These are phyloP conservation scores for Oncorhynchus mykiss DNA, from an alignment of 2,113 vertebrate genomes.

Conservation along the genomic window DNA sequence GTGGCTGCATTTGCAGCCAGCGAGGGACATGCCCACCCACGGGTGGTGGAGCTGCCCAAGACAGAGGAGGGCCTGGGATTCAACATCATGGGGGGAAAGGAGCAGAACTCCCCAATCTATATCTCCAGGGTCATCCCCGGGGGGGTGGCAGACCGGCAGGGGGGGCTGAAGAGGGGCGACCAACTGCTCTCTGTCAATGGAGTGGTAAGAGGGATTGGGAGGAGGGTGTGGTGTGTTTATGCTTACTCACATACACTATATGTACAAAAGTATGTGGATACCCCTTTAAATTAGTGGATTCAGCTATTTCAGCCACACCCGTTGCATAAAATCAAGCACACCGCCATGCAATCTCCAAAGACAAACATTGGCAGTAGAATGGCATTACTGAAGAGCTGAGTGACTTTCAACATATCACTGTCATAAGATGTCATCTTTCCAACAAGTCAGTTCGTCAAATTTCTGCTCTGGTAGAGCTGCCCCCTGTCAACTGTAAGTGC, in stretches of 20 bases:
- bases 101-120: slow-evolving; percentile 93
- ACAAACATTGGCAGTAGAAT: too few relatives aligned
- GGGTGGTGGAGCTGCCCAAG: slow-evolving; percentile 90
- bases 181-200: slow-evolving; percentile 91
- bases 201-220: slow-evolving; percentile 74
- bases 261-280: not conserved
- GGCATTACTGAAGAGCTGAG: too few relatives aligned
- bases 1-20: slow-evolving; percentile 91
- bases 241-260: not conserved
- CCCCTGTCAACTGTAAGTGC: too few relatives aligned
- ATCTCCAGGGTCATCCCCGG: slow-evolving; percentile 91
- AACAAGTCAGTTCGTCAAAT: too few relatives aligned
- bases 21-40: slow-evolving; percentile 88
- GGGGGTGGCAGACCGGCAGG: slow-evolving; percentile 89
- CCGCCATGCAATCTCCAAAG: too few relatives aligned
- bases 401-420: too few relatives aligned
- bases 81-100: slow-evolving; percentile 94
- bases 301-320: too few relatives aligned
- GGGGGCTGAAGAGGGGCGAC: slow-evolving; percentile 89
- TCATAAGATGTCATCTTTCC: too few relatives aligned
- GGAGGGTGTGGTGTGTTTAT: not conserved
- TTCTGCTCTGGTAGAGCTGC: not conserved
- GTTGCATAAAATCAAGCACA: too few relatives aligned
- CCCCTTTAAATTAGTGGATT: not conserved
- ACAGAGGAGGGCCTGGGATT: slow-evolving; percentile 91